These are phyloP conservation scores for Microtus pennsylvanicus DNA, from an alignment of 2,113 vertebrate genomes.

Conservation along the genomic window DNA sequence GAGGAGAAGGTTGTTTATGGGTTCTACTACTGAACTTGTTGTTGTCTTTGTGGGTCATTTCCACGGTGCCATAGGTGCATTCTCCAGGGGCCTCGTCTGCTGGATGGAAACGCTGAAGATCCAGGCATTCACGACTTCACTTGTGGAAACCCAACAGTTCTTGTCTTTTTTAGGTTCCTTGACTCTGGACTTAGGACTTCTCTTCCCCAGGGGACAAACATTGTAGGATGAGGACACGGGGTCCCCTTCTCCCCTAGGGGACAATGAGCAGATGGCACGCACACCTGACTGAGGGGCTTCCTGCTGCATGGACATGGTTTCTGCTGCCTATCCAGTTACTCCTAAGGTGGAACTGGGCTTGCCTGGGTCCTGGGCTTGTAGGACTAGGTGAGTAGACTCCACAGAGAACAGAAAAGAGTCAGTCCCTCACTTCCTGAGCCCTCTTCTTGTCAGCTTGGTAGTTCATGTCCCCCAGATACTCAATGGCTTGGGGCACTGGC, in stretches of 20 bases:
- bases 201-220: background rate
- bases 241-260: background rate
- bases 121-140: background rate
- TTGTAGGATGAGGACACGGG: background rate
- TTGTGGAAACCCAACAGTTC: background rate
- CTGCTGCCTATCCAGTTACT: no score
- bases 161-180: background rate
- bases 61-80: fast-evolving
- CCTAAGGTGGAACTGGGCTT: background rate
- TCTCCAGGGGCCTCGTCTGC: background rate
- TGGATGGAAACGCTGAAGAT: background rate
- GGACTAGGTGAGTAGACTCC: background rate
- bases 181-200: constrained; percentile 8
- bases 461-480: background rate
- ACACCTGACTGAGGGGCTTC: background rate
- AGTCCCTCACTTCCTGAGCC: background rate
- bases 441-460: background rate
- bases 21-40: no score
- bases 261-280: background rate
- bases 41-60: background rate
- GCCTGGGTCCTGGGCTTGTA: background rate
- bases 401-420: no score
- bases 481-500: background rate
- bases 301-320: background rate
- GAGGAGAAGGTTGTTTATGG: background rate